phyloP scores from a whole-genome alignment of 1,140 invertebrate species.

The Drosophila ogumai region DNA sequence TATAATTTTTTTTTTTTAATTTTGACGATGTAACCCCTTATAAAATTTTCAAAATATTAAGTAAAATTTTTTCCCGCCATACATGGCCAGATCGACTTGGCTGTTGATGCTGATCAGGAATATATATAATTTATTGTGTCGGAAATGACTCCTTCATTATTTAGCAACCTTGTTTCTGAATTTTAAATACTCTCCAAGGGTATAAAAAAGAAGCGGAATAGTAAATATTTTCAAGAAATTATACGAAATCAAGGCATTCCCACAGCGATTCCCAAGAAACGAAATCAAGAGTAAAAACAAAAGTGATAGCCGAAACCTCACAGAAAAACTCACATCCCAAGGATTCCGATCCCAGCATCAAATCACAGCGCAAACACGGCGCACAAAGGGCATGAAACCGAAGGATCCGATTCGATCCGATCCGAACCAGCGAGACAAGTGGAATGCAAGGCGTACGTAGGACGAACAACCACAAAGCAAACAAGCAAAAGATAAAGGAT shows the following conservation, averaged over 20 bases:
- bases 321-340: slow-evolving; percentile 26
- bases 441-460: slow-evolving; percentile 59
- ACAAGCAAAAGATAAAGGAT: slow-evolving; percentile 76
- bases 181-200: not conserved
- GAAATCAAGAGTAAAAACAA: slow-evolving; percentile 81
- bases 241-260: slow-evolving; percentile 47
- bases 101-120: not conserved
- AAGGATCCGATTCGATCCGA: slow-evolving; percentile 42
- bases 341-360: slow-evolving; percentile 63
- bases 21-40: no score
- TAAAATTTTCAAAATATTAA: no score
- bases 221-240: slow-evolving; percentile 2
- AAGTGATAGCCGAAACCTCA: slow-evolving; percentile 68
- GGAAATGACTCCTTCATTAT: not conserved
- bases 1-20: no score
- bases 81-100: not conserved
- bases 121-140: not conserved
- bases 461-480: slow-evolving; percentile 73
- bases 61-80: no score
- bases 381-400: slow-evolving; percentile 42
- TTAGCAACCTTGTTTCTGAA: not conserved
- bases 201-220: not conserved
- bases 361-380: slow-evolving; percentile 71
- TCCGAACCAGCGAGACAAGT: slow-evolving; percentile 61
- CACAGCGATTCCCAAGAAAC: slow-evolving; percentile 34